Evolutionary conservation across 2,888 invertebrate genomes (phyloP), one percentile per base, ranked within the genome.

Genomic region (Neelides folsomi): DNA sequence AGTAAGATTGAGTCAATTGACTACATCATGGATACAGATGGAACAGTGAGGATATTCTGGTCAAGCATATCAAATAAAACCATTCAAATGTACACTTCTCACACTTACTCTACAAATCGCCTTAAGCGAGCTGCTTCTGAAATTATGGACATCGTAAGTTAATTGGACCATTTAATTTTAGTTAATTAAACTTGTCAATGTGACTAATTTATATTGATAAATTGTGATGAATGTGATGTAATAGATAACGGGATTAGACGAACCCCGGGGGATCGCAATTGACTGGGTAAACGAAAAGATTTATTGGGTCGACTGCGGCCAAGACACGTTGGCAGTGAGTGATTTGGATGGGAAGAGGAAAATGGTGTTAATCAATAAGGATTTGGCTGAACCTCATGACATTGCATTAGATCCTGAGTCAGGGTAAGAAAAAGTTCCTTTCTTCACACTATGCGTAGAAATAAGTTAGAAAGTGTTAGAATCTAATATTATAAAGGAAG

Each of bases 251-350:
- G 75, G 75, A 49, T 69, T 79, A 45, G 75, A 76, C 50, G 76
- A 78, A 59, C 81, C 86, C 0, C 79, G 83, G 66, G 86, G 85
- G 40, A 72, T 87, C 48, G 81, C 84, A 6, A 73, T 86, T 39
- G 86, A 86, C 71, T 79, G 80, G 79, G 71, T 80, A 13, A 75
- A 79, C 1, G 73, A 74, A 55, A 76, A 80, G 62, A 71, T 86
- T 52, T 87, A 86, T 71, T 79, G 83, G 70, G 78, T 83, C 20
- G 80, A 80, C 66, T 67, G 68, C 44, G 69, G 68, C 19, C 62
- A 61, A 39, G 67, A 67, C 72, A 73, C 44, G 69, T 62, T 65
- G 18, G 78, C 53, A 66, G 75, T 54, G 74, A 67, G 78, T n/a
- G 72, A 75, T 49, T 67, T 78, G 50, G 77, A 78, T 68, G 82